phyloP scores from a whole-genome alignment of 2,888 invertebrate species.

The Willowsia nigromaculata region DNA sequence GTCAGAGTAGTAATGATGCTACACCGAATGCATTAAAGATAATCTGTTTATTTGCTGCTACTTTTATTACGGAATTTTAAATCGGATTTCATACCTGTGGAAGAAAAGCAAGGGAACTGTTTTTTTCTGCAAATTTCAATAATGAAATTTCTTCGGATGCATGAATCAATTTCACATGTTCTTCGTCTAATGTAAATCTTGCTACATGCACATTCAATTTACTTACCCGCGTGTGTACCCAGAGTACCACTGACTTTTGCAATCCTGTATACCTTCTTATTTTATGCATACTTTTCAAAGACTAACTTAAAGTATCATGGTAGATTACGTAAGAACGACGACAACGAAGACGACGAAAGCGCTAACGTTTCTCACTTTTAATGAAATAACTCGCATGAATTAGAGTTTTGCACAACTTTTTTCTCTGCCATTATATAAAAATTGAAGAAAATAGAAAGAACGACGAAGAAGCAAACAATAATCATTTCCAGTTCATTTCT shows the following conservation, averaged over 20 bases:
- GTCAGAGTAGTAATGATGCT: neutral
- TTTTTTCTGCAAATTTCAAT: conserved; percentile 51
- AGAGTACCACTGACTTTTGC: neutral
- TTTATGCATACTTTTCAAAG: neutral
- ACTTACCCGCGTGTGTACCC: neutral
- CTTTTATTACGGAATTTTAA: neutral
- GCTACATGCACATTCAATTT: neutral
- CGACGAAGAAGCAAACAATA: conserved; percentile 2
- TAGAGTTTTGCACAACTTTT: conserved; percentile 55
- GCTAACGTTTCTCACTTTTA: conserved; percentile 52
- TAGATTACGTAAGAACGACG: neutral
- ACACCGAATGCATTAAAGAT: neutral
- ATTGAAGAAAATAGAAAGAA: conserved; percentile 21
- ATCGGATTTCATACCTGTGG: conserved; percentile 3
- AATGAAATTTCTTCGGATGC: conserved; percentile 65
- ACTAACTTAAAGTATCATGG: neutral
- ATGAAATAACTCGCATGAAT: conserved; percentile 65
- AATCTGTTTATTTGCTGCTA: neutral
- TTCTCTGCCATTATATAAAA: neutral
- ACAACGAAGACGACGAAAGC: neutral
- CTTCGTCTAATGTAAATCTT: neutral
- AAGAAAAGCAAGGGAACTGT: neutral
- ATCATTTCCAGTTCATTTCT: conserved; percentile 17
- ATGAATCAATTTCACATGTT: conserved; percentile 60
- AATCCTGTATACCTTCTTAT: too few species aligned